Percentiles rank a stretch among this genome's conserved stretches.
Conservation (phyloP, 2,888 invertebrate species). For the Sinopyrophorus schimmeli region DNA sequence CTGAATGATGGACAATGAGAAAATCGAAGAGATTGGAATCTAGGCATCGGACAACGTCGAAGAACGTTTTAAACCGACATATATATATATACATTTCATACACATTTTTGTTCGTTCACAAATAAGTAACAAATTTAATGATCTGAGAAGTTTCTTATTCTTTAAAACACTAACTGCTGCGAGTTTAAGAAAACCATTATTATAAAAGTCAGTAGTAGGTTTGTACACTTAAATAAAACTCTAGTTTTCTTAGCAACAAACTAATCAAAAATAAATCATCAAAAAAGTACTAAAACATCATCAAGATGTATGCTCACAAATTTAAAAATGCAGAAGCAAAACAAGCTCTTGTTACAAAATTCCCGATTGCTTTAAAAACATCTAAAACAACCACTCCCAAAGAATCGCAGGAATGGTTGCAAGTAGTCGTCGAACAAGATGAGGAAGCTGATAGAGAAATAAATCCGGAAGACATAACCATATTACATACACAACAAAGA, state of each 20-base stretch:
- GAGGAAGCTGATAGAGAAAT: neutral
- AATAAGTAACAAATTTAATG: too few relatives aligned
- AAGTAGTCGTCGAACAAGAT: constrained; percentile 9
- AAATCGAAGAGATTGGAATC: constrained; percentile 1
- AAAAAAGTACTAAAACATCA: too few relatives aligned
- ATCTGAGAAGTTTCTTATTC: too few relatives aligned
- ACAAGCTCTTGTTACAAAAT: constrained; percentile 7
- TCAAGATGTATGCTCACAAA: constrained; percentile 4
- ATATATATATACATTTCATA: too few relatives aligned
- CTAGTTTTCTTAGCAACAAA: too few relatives aligned
- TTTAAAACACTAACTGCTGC: too few relatives aligned
- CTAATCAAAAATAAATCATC: too few relatives aligned
- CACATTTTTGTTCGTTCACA: too few relatives aligned
- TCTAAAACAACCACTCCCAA: neutral
- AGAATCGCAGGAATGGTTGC: constrained; percentile 8
- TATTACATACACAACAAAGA: constrained; percentile 10
- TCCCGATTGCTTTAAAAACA: constrained; percentile 12
- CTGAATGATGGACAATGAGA: constrained; percentile 1
- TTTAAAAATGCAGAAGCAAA: constrained; percentile 2
- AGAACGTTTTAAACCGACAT: too few relatives aligned
- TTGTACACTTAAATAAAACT: too few relatives aligned
- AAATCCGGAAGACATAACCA: constrained; percentile 6
- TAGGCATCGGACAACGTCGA: constrained; percentile 3
- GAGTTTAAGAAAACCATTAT: too few relatives aligned
- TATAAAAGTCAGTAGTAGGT: too few relatives aligned